Evolutionary conservation across 1,140 invertebrate genomes (phyloP).

Genomic region (Drosophila asahinai): DNA sequence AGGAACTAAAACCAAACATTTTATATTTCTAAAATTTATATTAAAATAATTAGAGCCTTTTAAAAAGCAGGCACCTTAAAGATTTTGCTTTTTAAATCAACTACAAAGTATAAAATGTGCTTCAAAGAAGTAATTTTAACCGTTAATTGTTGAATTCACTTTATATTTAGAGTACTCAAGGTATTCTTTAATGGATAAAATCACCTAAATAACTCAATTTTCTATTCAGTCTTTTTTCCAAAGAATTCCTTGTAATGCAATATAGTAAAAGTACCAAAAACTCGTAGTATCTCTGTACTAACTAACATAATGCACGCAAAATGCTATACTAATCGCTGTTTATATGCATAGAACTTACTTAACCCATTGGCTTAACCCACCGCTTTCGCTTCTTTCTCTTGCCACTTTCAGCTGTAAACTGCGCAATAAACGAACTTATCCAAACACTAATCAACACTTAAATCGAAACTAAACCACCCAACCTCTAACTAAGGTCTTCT

Average conservation of each 20-base stretch:
- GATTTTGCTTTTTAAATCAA: too few species aligned
- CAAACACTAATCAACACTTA: constrained; percentile 23
- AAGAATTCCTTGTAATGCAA: not conserved
- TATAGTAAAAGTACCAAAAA: not conserved
- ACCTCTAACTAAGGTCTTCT: constrained; percentile 41
- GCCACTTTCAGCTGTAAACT: constrained; percentile 78
- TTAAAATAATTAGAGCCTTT: not conserved
- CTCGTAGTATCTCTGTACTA: not conserved
- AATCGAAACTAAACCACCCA: constrained; percentile 24
- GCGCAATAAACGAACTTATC: constrained; percentile 28
- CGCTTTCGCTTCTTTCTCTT: constrained; percentile 54
- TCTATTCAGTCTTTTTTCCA: too few species aligned
- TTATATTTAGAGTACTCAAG: too few species aligned
- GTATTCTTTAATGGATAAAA: not conserved
- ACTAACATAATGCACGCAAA: constrained; percentile 7
- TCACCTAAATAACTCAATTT: not conserved
- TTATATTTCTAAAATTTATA: too few species aligned
- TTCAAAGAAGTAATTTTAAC: not conserved
- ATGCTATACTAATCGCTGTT: constrained; percentile 14
- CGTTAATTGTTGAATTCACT: not conserved
- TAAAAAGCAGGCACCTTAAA: too few species aligned
- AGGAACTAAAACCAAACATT: accelerated
- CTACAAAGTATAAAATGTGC: not conserved
- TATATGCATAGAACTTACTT: constrained; percentile 22
- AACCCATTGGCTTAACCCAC: constrained; percentile 45